phyloP scores from a whole-genome alignment of 2,888 invertebrate species.

The Diloba caeruleocephala region DNA sequence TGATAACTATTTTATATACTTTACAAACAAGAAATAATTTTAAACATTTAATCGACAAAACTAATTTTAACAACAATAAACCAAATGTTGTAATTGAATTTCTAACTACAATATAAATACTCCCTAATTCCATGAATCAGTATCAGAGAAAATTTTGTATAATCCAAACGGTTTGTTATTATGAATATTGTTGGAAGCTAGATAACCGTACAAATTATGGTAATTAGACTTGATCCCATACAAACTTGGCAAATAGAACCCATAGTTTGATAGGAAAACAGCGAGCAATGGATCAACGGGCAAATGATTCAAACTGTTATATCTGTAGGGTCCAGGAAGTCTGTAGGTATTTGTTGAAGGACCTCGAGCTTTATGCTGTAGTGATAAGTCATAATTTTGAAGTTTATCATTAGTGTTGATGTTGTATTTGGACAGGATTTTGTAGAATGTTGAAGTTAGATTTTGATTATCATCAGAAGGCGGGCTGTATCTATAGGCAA shows the following conservation, averaged over 20 bases:
- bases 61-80: neutral
- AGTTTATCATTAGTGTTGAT: constrained; percentile 69
- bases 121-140: constrained; percentile 67
- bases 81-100: constrained; percentile 2
- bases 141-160: constrained; percentile 87
- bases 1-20: too few relatives aligned
- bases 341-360: constrained; percentile 42
- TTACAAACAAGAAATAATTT: neutral
- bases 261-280: constrained; percentile 90
- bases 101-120: constrained; percentile 36
- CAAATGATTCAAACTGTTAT: constrained; percentile 88
- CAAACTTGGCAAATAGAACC: constrained; percentile 85
- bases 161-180: constrained; percentile 91
- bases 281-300: constrained; percentile 89
- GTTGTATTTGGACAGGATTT: constrained; percentile 74
- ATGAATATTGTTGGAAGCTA: constrained; percentile 91
- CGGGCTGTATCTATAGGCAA: constrained; percentile 49
- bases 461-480: constrained; percentile 44
- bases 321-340: constrained; percentile 63
- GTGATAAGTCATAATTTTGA: constrained; percentile 74
- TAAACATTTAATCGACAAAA: neutral
- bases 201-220: constrained; percentile 89
- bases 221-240: constrained; percentile 75
- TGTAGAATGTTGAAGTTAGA: constrained; percentile 54
- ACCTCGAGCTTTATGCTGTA: constrained; percentile 51